Base-by-base conservation (phyloP, 1,140 invertebrate genomes). In the Trichomalopsis sarcophagae region DNA sequence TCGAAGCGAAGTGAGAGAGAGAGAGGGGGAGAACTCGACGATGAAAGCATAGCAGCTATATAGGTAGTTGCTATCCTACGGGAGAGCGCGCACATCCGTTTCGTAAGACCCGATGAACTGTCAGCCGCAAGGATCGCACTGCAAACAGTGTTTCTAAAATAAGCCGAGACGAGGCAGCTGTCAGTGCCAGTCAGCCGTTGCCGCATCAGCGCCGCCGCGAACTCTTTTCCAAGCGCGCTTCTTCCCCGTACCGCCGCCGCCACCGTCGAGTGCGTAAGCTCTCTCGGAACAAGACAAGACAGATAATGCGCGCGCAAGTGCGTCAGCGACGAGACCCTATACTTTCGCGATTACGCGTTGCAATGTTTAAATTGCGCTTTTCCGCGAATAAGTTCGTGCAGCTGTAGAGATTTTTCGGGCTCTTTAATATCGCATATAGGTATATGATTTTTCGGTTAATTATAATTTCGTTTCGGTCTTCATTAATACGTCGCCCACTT, bases 71-170 rank as follows among this genome's bases (percentile, higher is more conserved):
- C 55, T 21, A 62, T 62, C 55, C 55, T 62, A 62, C 21, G 55
- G 55, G 55, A 33, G 30, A 36, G 81, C 36, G 79, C 79, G 62
- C 62, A 55, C 47, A 73, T 80, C 84, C 33, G 47, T 68, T 82
- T 14, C 81, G 75, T n/a, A 78, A 81, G 82, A 84, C 36, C 71
- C 73, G 44, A 87, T 88, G 84, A 88, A 86, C 86, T 86, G 87
- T 87, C 87, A 87, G 23, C 17, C 50, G 76, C 86, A 87, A 84
- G 68, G 30, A 74, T 74, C 40, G 33, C 47, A 40, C 11, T 71
- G 66, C 30, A 84, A 85, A 87, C 80, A 84, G 66, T 84, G 79
- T 82, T 86, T 79, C 66, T 73, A 85, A 86, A 84, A 84, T 86
- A 86, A 81, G 33, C 71, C 36, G 17, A 76, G 76, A 84, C 71